These are phyloP conservation scores for Dasysyrphus tricinctus DNA, from an alignment of 2,888 invertebrate genomes.

Conservation along the genomic window DNA sequence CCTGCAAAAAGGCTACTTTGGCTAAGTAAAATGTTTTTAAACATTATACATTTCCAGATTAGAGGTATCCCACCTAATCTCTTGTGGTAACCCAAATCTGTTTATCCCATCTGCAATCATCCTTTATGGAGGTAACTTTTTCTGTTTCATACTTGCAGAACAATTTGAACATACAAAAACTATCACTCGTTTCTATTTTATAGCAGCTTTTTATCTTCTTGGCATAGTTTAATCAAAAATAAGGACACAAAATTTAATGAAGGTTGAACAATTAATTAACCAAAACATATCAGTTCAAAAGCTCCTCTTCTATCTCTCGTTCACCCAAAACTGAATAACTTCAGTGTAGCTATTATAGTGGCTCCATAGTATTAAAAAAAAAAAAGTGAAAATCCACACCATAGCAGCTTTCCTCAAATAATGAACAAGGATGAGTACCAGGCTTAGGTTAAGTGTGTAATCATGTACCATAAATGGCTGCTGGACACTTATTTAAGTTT, in stretches of 20 bases:
- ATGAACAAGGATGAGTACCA: conserved; percentile 52
- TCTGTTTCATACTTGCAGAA: neutral
- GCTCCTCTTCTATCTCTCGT: conserved; percentile 1
- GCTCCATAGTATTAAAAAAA: neutral
- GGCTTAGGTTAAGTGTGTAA: conserved; percentile 72
- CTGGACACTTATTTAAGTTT: conserved; percentile 71
- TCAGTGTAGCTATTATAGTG: neutral
- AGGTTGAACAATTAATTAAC: conserved; percentile 67
- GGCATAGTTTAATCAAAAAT: conserved; percentile 48
- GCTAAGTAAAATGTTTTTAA: no score
- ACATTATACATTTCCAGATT: no score
- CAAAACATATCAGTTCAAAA: conserved; percentile 55
- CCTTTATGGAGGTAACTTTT: neutral
- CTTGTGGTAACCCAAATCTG: no score
- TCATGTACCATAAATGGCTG: conserved; percentile 72
- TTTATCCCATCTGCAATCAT: neutral
- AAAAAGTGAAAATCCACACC: conserved; percentile 13
- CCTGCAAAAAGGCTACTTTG: no score
- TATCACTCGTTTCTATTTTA: neutral
- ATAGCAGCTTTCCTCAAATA: conserved; percentile 2
- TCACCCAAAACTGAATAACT: conserved; percentile 26
- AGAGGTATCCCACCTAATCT: no score
- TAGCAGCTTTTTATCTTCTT: neutral
- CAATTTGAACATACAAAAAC: neutral
- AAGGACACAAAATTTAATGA: conserved; percentile 60